phyloP scores from a whole-genome alignment of 2,797 vertebrate species.

The Sebastes ruberrimus region DNA sequence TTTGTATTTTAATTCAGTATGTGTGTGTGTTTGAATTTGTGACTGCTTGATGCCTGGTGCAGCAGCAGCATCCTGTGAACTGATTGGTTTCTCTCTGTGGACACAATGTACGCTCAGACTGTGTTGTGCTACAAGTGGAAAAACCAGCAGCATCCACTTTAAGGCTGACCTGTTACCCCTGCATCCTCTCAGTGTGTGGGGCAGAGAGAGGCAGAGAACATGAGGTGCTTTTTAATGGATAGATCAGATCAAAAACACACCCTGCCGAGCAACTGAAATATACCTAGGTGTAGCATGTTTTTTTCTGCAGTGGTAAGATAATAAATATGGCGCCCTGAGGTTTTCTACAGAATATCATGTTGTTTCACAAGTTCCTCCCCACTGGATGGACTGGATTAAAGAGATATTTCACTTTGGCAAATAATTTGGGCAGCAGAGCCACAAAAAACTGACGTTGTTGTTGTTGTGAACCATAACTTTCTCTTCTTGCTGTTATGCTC shows the following conservation, averaged over 20 bases:
- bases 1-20: background rate
- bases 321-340: slow-evolving; percentile 23
- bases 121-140: background rate
- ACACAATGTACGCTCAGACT: slow-evolving; percentile 1
- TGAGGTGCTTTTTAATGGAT: slow-evolving; percentile 48
- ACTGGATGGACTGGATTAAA: slow-evolving; percentile 29
- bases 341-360: slow-evolving; percentile 29
- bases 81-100: slow-evolving; percentile 9
- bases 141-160: slow-evolving; percentile 46
- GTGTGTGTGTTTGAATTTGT: background rate
- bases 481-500: background rate
- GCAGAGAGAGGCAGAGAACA: slow-evolving; percentile 13
- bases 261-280: slow-evolving; percentile 11
- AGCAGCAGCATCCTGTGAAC: background rate
- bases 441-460: background rate
- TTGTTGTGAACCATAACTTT: background rate
- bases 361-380: slow-evolving; percentile 22
- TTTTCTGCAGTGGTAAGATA: slow-evolving; percentile 14
- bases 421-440: slow-evolving; percentile 22
- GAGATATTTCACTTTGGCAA: slow-evolving; percentile 38
- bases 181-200: slow-evolving; percentile 28
- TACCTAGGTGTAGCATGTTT: background rate
- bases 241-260: slow-evolving; percentile 32
- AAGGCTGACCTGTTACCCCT: slow-evolving; percentile 39
- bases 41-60: background rate